Percentiles rank a stretch among this genome's conserved stretches.
Evolutionary conservation across 2,113 vertebrate species (phyloP).

Genomic region (Phoxinus phoxinus): DNA sequence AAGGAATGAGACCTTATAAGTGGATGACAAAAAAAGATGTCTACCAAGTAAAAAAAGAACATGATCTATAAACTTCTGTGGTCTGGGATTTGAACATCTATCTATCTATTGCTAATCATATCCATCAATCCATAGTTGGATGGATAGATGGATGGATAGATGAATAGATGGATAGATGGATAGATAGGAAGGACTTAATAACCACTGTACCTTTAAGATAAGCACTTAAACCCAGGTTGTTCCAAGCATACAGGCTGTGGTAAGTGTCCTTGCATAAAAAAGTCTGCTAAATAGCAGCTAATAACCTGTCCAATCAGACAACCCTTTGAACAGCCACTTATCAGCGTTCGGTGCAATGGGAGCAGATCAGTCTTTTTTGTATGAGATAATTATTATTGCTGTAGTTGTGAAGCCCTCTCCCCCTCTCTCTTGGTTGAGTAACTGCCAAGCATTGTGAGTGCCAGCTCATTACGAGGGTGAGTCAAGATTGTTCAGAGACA

Average conservation of each 20-base stretch:
- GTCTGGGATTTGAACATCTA: not conserved
- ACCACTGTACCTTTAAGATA: not conserved
- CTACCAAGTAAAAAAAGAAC: conserved; percentile 33
- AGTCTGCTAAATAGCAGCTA: not conserved
- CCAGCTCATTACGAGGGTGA: conserved; percentile 38
- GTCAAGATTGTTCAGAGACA: conserved; percentile 13
- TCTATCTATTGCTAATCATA: not conserved
- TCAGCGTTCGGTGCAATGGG: not conserved
- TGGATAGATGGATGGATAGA: too few species aligned
- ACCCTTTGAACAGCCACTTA: conserved; percentile 19
- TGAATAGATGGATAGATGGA: too few species aligned
- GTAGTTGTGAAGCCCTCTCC: conserved; percentile 21
- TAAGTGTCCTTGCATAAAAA: conserved; percentile 22
- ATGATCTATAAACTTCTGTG: not conserved
- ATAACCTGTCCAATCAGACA: conserved; percentile 17
- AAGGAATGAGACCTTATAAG: conserved; percentile 73
- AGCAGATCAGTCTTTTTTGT: conserved; percentile 11
- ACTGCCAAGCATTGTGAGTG: conserved; percentile 8
- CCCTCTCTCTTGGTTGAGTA: conserved; percentile 13
- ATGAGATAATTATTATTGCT: conserved; percentile 30
- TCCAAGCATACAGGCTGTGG: not conserved
- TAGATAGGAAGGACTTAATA: not conserved
- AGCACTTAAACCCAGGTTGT: not conserved
- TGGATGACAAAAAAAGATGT: conserved; percentile 64
- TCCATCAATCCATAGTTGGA: not conserved